phyloP scores from a whole-genome alignment of 2,113 vertebrate genomes.

The Hiodon tergisus region DNA sequence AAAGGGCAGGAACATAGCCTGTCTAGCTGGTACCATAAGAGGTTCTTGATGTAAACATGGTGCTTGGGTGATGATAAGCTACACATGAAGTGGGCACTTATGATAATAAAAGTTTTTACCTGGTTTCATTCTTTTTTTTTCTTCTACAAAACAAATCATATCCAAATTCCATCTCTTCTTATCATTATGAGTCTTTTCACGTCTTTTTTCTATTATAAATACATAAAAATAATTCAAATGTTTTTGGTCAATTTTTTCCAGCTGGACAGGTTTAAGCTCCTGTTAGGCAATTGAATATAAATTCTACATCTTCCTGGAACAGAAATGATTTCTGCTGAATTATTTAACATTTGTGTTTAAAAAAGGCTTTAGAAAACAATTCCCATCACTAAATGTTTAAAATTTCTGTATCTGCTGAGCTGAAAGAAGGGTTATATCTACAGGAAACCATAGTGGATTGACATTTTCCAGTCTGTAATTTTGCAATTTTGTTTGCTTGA shows the following conservation, averaged over 20 bases:
- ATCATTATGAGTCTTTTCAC: background rate
- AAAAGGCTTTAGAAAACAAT: constrained; percentile 31
- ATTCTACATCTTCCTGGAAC: constrained; percentile 17
- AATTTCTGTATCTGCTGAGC: constrained; percentile 46
- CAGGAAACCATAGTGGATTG: constrained; percentile 54
- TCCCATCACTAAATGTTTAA: constrained; percentile 16
- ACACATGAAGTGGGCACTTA: constrained; percentile 38
- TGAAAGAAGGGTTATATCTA: constrained; percentile 42
- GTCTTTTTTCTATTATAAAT: background rate
- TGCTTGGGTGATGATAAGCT: background rate
- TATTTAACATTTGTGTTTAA: constrained; percentile 29
- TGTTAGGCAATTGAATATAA: constrained; percentile 31
- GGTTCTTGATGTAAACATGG: background rate
- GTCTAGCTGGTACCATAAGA: background rate
- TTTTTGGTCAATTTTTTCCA: constrained; percentile 7
- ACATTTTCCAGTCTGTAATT: constrained; percentile 43
- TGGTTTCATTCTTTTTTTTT: background rate
- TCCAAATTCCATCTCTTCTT: background rate
- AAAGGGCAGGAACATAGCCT: background rate
- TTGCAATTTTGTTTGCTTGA: constrained; percentile 21
- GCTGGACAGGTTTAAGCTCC: constrained; percentile 39
- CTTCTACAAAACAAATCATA: background rate
- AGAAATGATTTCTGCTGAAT: constrained; percentile 37
- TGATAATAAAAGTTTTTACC: constrained; percentile 27
- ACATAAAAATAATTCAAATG: background rate